Conservation (phyloP, 2,888 invertebrate species). For the Cheilosia scutellata region DNA sequence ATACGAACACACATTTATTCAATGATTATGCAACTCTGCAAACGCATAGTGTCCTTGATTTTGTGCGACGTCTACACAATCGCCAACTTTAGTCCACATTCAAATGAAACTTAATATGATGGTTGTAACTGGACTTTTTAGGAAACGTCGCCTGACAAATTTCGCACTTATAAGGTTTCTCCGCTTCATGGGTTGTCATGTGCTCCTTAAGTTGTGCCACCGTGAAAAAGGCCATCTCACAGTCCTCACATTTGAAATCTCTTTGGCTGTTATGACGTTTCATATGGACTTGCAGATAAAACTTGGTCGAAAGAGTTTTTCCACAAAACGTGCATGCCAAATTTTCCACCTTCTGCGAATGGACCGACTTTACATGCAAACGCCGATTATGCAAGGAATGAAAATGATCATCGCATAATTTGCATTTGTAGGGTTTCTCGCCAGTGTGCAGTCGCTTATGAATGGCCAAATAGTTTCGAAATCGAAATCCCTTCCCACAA, state of each 20-base stretch:
- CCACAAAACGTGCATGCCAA: constrained; percentile 79
- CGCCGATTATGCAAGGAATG: constrained; percentile 77
- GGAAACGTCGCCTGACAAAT: constrained; percentile 78
- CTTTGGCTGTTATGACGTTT: constrained; percentile 80
- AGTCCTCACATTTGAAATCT: constrained; percentile 78
- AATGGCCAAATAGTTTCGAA: constrained; percentile 80
- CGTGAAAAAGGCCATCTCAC: constrained; percentile 80
- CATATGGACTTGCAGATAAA: constrained; percentile 79
- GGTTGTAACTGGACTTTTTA: constrained; percentile 79
- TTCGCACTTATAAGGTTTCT: constrained; percentile 78
- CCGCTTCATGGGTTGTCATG: constrained; percentile 77
- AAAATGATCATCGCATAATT: constrained; percentile 49
- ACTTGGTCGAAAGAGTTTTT: constrained; percentile 79
- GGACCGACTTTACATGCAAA: constrained; percentile 74
- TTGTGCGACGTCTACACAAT: constrained; percentile 73
- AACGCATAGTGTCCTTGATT: constrained; percentile 61
- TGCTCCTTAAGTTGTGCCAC: constrained; percentile 80
- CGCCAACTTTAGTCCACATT: constrained; percentile 69
- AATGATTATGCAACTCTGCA: constrained; percentile 53
- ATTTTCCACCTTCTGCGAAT: constrained; percentile 59
- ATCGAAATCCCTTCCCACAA: constrained; percentile 80
- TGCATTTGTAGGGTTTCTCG: constrained; percentile 80
- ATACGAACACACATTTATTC: constrained; percentile 3
- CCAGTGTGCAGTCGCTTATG: constrained; percentile 81
- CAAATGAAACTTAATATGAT: constrained; percentile 79